Conservation (phyloP, 2,113 vertebrate species). For the Notothenia rossii region DNA sequence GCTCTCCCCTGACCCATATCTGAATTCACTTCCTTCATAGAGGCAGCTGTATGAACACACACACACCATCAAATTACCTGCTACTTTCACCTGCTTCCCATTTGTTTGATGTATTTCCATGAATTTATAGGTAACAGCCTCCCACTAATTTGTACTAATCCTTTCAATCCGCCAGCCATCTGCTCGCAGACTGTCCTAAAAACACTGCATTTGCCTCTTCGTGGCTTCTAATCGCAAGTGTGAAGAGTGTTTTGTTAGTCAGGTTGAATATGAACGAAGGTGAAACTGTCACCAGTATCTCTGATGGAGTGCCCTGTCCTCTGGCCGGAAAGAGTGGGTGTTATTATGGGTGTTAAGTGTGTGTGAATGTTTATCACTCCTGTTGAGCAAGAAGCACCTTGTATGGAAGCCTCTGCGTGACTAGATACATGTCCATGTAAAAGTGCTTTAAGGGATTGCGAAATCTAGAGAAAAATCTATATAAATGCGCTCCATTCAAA, state of each 20-base stretch:
- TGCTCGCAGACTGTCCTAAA: slow-evolving; percentile 20
- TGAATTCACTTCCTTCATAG: background rate
- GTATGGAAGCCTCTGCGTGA: too few relatives aligned
- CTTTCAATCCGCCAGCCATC: slow-evolving; percentile 54
- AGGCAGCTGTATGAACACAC: background rate
- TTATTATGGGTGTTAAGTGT: too few relatives aligned
- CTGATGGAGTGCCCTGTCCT: too few relatives aligned
- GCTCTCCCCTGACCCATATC: slow-evolving; percentile 52
- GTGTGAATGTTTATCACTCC: too few relatives aligned
- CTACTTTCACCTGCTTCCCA: too few relatives aligned
- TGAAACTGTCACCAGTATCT: background rate
- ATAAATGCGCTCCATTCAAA: too few relatives aligned
- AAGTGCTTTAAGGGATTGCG: too few relatives aligned
- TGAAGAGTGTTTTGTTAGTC: slow-evolving; percentile 2
- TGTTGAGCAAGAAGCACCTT: too few relatives aligned
- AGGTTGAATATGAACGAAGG: slow-evolving; percentile 12
- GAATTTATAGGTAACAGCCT: slow-evolving; percentile 56
- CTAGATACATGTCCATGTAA: too few relatives aligned
- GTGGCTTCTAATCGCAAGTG: slow-evolving; percentile 8
- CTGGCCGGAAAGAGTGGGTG: background rate
- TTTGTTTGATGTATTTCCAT: slow-evolving; percentile 48
- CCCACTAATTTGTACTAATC: slow-evolving; percentile 62
- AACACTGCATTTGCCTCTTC: background rate
- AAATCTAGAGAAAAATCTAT: too few relatives aligned
- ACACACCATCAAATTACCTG: background rate